phyloP scores from a whole-genome alignment of 2,113 vertebrate species.

The Xiphophorus maculatus region DNA sequence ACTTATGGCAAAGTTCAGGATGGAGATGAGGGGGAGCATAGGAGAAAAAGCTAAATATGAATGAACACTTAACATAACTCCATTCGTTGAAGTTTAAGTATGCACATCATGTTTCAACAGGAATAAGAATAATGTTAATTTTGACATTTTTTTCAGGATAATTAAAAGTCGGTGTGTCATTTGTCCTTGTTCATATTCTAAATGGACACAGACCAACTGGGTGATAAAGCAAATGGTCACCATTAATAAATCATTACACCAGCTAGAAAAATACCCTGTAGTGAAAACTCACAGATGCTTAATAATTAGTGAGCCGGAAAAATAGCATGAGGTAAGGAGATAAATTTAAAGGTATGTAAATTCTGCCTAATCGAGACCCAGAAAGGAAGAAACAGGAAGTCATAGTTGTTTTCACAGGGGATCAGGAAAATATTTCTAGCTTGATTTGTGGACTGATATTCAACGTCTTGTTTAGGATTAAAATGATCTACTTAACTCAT shows the following conservation, averaged over 20 bases:
- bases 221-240: slow-evolving; percentile 59
- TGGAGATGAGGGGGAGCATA: too few species aligned
- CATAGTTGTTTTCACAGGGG: neutral
- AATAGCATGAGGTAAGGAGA: neutral
- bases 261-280: slow-evolving; percentile 49
- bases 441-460: neutral
- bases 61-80: too few species aligned
- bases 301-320: slow-evolving; percentile 47
- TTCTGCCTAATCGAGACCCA: neutral
- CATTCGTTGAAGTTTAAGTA: too few species aligned
- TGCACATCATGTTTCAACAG: too few species aligned
- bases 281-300: slow-evolving; percentile 47
- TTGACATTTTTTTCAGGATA: too few species aligned
- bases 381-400: neutral
- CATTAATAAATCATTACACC: slow-evolving; percentile 60
- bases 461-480: neutral
- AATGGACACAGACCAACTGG: slow-evolving; percentile 64
- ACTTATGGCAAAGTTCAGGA: too few species aligned
- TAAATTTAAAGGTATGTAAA: neutral
- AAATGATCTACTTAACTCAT: slow-evolving; percentile 10
- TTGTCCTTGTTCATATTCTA: slow-evolving; percentile 57
- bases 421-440: neutral
- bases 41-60: too few species aligned
- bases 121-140: too few species aligned
- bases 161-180: slow-evolving; percentile 24